Conservation (phyloP, 2,888 invertebrate species). For the Lasiommata megera region DNA sequence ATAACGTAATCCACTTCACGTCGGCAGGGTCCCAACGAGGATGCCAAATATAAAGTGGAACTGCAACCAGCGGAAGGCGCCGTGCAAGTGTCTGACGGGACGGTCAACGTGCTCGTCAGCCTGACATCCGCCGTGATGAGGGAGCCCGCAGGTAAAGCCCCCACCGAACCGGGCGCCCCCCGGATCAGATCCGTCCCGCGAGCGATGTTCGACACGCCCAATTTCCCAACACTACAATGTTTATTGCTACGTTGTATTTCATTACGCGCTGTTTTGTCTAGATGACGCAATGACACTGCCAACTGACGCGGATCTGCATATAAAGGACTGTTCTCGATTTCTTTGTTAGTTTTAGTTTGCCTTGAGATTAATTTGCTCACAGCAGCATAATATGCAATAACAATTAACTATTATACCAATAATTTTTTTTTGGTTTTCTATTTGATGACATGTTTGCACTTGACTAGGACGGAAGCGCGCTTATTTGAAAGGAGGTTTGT, state of each 20-base stretch:
- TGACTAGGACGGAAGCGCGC: not conserved
- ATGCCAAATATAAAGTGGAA: conserved; percentile 88
- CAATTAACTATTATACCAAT: too few relatives aligned
- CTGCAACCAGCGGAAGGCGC: conserved; percentile 92
- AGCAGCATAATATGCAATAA: too few relatives aligned
- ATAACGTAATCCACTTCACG: not conserved
- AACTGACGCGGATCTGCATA: not conserved
- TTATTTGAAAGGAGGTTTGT: not conserved
- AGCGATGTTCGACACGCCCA: conserved; percentile 20
- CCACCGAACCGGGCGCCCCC: conserved; percentile 13
- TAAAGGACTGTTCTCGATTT: not conserved
- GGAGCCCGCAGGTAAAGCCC: conserved; percentile 84
- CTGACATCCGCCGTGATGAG: conserved; percentile 96
- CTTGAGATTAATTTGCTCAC: too few relatives aligned
- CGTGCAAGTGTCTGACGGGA: conserved; percentile 89
- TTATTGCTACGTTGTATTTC: too few relatives aligned
- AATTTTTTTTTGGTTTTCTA: too few relatives aligned
- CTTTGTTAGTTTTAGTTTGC: not conserved
- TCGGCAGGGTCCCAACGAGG: conserved; percentile 55
- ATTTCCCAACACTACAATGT: not conserved
- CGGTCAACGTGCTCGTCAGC: conserved; percentile 91
- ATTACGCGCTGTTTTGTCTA: conserved; percentile 8
- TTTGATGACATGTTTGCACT: too few relatives aligned
- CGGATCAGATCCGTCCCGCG: not conserved
- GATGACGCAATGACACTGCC: conserved; percentile 1